Conservation (phyloP, 2,888 invertebrate genomes). For the Mechanitis mazaeus region DNA sequence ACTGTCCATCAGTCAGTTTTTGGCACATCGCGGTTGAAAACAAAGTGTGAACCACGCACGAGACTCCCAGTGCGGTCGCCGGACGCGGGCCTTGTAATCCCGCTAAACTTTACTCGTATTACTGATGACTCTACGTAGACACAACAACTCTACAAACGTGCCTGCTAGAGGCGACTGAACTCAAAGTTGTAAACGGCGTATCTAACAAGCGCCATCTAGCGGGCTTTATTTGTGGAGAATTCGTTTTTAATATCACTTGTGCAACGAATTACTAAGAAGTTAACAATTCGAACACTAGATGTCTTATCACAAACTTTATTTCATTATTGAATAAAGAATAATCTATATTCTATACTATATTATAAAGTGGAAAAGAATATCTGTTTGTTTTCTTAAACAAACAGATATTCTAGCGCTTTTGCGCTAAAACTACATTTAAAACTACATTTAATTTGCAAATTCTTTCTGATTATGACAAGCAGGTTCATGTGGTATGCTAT, state of each 20-base stretch:
- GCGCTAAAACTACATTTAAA: no score
- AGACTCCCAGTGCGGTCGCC: constrained; percentile 68
- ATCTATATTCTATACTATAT: no score
- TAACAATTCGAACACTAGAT: neutral
- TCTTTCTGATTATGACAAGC: no score
- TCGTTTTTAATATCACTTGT: neutral
- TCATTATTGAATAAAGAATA: no score
- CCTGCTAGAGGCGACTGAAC: constrained; percentile 61
- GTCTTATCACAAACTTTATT: neutral
- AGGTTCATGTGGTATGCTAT: no score
- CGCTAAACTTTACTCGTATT: constrained; percentile 38
- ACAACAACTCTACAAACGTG: constrained; percentile 37
- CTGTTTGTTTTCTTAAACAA: no score
- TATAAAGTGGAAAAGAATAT: no score
- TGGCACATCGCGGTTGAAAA: constrained; percentile 58
- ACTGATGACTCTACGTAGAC: constrained; percentile 44
- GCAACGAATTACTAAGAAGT: neutral
- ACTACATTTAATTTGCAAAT: no score
- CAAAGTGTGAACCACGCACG: constrained; percentile 40
- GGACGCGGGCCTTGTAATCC: constrained; percentile 63
- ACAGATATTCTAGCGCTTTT: no score
- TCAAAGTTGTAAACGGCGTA: constrained; percentile 44
- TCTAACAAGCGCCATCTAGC: constrained; percentile 47
- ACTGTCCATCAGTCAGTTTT: constrained; percentile 60
- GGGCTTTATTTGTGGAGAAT: neutral